Evolutionary conservation across 2,113 vertebrate genomes (phyloP).

Genomic region (Sardina pilchardus): DNA sequence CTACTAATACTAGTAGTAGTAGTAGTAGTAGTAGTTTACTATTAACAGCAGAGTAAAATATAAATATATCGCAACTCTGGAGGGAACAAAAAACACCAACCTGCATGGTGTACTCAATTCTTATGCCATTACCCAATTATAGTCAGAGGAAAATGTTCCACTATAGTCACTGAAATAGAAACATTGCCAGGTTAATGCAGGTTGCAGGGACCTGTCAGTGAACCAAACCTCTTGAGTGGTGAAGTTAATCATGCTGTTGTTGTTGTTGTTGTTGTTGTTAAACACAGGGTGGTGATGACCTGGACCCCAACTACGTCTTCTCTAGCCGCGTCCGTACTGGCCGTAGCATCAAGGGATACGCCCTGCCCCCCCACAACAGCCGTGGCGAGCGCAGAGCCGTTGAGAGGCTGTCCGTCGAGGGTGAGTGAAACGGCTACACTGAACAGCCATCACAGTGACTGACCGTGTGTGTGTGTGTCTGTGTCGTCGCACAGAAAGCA

Average conservation of each 20-base stretch:
- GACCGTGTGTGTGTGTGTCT: no score
- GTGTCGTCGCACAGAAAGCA: background rate
- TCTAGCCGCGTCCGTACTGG: conserved; percentile 91
- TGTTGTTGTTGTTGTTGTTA: background rate
- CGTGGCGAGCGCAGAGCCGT: conserved; percentile 85
- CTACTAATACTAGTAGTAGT: no score
- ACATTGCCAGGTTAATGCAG: background rate
- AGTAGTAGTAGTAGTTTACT: no score
- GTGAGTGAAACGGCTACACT: conserved; percentile 55
- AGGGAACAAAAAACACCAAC: no score
- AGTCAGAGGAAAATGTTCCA: background rate
- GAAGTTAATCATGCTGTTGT: background rate
- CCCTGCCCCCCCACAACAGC: conserved; percentile 89
- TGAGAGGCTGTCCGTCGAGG: conserved; percentile 83
- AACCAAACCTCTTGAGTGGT: no score
- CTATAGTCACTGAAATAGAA: background rate
- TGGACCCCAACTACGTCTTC: conserved; percentile 89
- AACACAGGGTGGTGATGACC: conserved; percentile 85
- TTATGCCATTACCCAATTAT: no score
- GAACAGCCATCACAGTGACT: background rate
- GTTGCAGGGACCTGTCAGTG: no score
- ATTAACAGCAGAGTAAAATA: no score
- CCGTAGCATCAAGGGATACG: conserved; percentile 90
- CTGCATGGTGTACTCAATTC: no score
- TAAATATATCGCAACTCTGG: no score